Conservation (phyloP, 2,797 vertebrate genomes). For the Myotis findleyi region DNA sequence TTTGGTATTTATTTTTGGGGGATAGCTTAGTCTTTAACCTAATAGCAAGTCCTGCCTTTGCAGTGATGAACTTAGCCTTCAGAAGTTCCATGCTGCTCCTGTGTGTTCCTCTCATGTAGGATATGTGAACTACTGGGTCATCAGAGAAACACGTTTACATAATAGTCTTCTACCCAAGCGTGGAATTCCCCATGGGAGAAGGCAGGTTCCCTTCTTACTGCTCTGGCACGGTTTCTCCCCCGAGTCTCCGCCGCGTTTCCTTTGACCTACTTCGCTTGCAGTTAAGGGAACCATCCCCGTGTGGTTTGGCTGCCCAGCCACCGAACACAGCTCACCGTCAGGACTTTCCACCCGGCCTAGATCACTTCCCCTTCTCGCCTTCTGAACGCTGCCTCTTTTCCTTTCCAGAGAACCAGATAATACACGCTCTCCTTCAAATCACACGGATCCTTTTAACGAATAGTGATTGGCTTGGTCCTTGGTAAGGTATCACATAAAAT, state of each 20-base stretch:
- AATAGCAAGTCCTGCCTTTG: neutral
- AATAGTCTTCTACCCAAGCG: neutral
- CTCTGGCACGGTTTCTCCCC: neutral
- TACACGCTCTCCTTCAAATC: neutral
- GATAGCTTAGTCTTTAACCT: neutral
- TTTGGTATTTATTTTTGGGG: neutral
- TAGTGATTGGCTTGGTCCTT: neutral
- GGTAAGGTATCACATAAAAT: neutral
- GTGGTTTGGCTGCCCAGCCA: neutral
- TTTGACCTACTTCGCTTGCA: neutral
- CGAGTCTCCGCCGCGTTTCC: neutral
- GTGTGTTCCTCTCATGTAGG: neutral
- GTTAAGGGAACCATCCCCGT: neutral
- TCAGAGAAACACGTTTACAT: neutral
- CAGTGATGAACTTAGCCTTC: neutral
- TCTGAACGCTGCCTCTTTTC: neutral
- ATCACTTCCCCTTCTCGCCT: conserved; percentile 34
- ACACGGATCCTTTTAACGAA: neutral
- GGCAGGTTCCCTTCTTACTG: neutral
- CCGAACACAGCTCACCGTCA: neutral
- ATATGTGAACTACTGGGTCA: neutral
- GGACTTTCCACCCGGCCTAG: neutral
- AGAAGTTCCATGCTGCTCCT: neutral
- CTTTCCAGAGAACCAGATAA: neutral
- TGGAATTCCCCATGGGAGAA: neutral